phyloP scores from a whole-genome alignment of 2,113 vertebrate genomes.

The Dipodomys ordii region DNA sequence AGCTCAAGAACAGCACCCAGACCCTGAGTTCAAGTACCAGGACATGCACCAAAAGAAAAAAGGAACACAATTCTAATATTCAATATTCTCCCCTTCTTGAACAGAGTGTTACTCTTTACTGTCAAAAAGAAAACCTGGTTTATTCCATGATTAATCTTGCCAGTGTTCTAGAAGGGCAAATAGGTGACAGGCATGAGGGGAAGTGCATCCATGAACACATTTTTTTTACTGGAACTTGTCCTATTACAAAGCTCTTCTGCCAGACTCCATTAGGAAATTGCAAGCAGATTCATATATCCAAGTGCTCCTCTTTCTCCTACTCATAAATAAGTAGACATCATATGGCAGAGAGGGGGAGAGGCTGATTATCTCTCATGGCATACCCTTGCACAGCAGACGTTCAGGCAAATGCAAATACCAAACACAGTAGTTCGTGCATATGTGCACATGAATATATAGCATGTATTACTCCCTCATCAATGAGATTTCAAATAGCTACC shows the following conservation, averaged over 20 bases:
- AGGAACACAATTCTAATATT: neutral
- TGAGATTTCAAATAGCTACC: slow-evolving; percentile 66
- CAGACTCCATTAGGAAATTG: slow-evolving; percentile 81
- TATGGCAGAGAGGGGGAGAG: slow-evolving; percentile 28
- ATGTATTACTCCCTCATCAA: slow-evolving; percentile 66
- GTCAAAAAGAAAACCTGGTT: slow-evolving; percentile 26
- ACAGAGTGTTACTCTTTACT: neutral
- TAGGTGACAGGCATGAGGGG: slow-evolving; percentile 14
- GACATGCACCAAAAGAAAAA: too few relatives aligned
- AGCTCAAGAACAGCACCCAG: too few relatives aligned
- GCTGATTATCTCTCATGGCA: slow-evolving; percentile 37
- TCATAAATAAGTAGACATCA: slow-evolving; percentile 74
- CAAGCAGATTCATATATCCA: slow-evolving; percentile 69
- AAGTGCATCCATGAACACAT: slow-evolving; percentile 42
- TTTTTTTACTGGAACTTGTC: slow-evolving; percentile 72
- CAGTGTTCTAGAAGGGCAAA: slow-evolving; percentile 54
- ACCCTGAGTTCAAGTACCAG: too few relatives aligned
- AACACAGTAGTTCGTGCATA: slow-evolving; percentile 63
- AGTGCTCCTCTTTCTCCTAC: slow-evolving; percentile 51
- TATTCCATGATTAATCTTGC: slow-evolving; percentile 50
- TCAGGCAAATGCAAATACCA: slow-evolving; percentile 63
- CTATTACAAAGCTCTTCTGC: slow-evolving; percentile 64
- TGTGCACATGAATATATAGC: slow-evolving; percentile 72
- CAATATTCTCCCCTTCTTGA: neutral
- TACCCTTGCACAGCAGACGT: slow-evolving; percentile 64